Conservation (phyloP, 1,140 invertebrate genomes). For the Paralvinella palmiformis region DNA sequence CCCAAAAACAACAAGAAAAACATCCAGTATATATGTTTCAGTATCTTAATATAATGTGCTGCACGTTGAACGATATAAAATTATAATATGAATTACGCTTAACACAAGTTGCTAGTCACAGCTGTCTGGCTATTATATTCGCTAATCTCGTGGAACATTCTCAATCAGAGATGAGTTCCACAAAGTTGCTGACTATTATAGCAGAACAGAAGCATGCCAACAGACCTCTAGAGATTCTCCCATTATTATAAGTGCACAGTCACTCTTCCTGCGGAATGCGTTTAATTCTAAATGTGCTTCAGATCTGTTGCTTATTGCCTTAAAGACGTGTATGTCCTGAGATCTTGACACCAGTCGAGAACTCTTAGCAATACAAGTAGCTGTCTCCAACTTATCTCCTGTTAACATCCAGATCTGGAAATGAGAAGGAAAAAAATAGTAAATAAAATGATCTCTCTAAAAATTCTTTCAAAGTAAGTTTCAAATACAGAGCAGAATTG, state of each 20-base stretch:
- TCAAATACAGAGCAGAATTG: no score
- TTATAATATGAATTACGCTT: no score
- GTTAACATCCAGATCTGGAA: slow-evolving; percentile 96
- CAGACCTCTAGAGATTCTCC: slow-evolving; percentile 34
- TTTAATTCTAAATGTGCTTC: slow-evolving; percentile 92
- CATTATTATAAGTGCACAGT: slow-evolving; percentile 65
- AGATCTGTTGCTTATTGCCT: slow-evolving; percentile 66
- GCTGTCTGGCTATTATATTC: no score
- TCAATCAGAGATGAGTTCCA: no score
- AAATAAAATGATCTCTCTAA: slow-evolving; percentile 13
- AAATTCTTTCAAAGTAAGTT: background rate
- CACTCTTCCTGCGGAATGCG: slow-evolving; percentile 76
- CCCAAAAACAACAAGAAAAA: no score
- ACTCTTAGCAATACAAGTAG: slow-evolving; percentile 96
- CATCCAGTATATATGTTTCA: no score
- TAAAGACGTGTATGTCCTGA: slow-evolving; percentile 70
- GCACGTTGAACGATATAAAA: no score
- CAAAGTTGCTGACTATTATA: no score
- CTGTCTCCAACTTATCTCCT: slow-evolving; percentile 98
- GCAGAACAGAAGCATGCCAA: no score
- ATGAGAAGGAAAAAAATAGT: slow-evolving; percentile 1
- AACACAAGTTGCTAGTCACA: no score
- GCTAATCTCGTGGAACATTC: no score
- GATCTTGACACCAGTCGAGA: slow-evolving; percentile 74
- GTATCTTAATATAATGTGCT: no score